Conservation (phyloP, 37 sponge, comb jelly and placozoan species). For the Hormiphora californensis region DNA sequence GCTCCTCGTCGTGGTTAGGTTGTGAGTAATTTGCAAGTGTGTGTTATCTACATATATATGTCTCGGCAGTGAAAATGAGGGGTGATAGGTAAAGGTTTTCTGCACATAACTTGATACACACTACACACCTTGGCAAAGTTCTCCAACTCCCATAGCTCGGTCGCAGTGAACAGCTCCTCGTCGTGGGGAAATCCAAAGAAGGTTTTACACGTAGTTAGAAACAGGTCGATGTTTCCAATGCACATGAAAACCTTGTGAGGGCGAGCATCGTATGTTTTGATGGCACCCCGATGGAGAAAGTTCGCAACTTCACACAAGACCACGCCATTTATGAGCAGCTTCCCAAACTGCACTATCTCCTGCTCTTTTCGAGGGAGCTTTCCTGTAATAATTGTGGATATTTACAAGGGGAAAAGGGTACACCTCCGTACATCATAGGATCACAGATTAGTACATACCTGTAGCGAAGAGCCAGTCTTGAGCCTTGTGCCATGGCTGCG, state of each 20-base stretch:
- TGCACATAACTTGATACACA: no score
- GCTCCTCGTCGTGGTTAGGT: no score
- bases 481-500: conserved; percentile 19
- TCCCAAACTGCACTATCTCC: neutral
- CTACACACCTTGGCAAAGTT: conserved; percentile 52
- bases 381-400: conserved; percentile 13
- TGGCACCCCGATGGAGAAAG: conserved; percentile 35
- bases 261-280: neutral
- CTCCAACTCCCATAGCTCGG: conserved; percentile 40
- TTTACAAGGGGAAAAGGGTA: no score
- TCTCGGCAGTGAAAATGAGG: no score
- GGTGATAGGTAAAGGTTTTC: no score
- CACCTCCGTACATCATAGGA: no score
- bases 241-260: conserved; percentile 32
- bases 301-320: conserved; percentile 46
- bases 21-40: no score
- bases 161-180: conserved; percentile 32
- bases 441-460: neutral
- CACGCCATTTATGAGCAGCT: conserved; percentile 19
- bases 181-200: conserved; percentile 53
- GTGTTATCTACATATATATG: no score
- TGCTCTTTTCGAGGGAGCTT: neutral
- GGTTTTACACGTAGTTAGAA: conserved; percentile 18
- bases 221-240: conserved; percentile 18
- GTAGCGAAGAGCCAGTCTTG: conserved; percentile 49